Conservation (phyloP, 2,113 vertebrate species). For the Ancistrus triradiatus region DNA sequence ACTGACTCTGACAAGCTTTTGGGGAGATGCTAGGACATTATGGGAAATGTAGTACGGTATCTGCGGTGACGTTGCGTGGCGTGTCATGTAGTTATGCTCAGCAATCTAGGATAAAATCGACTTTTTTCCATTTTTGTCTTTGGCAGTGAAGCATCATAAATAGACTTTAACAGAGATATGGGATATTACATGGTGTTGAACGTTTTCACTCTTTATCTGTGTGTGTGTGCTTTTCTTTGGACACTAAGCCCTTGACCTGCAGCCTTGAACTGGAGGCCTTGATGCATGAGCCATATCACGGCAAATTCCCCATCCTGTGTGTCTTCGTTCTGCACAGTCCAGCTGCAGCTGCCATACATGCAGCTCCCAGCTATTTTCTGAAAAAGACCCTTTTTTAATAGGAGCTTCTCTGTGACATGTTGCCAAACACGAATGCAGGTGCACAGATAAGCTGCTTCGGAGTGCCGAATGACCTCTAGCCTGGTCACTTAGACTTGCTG, state of each 20-base stretch:
- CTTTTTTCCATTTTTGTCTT: no score
- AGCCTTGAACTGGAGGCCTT: constrained; percentile 60
- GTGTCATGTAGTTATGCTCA: no score
- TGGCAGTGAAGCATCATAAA: no score
- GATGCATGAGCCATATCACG: constrained; percentile 34
- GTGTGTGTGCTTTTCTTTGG: constrained; percentile 31
- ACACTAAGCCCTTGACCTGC: constrained; percentile 54
- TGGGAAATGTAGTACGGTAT: no score
- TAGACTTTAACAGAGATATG: no score
- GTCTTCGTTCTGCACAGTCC: constrained; percentile 33
- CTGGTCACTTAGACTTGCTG: not conserved
- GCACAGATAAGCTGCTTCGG: constrained; percentile 38
- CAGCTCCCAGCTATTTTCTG: constrained; percentile 17
- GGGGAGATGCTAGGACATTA: no score
- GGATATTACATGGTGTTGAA: not conserved
- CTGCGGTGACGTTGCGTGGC: no score
- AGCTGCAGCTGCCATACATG: constrained; percentile 35
- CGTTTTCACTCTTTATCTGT: constrained; percentile 6
- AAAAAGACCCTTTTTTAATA: no score
- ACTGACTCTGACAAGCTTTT: no score
- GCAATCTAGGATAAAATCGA: no score
- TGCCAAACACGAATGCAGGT: constrained; percentile 36
- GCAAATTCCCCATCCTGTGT: constrained; percentile 36
- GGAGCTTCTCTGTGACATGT: constrained; percentile 25
- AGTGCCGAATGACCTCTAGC: not conserved